Base-by-base conservation (phyloP, 1,140 invertebrate species). In the Cydia fagiglandana region DNA sequence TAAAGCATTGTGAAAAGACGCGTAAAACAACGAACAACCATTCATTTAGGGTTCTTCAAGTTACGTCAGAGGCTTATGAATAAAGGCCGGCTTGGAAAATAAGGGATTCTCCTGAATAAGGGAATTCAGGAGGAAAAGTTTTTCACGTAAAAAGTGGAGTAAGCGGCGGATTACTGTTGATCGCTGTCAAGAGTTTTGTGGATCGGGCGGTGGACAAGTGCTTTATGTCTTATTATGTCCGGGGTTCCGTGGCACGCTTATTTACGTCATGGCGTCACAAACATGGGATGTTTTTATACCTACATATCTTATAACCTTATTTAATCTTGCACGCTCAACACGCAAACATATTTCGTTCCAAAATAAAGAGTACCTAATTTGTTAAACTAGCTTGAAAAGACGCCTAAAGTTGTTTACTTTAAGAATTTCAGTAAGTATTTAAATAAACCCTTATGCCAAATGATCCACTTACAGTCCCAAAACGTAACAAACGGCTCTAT, bases 21-120 rank as follows among this genome's bases (percentile, higher is more conserved):
- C 91, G 88, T 92, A 91, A 92, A 92, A 92, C 87, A 92, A 90
- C 84, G 86, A 92, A 92, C 88, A 89, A 86, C 91, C 88, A 88
- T 91, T 91, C 87, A 90, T 90, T 92, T 89, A 87, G 85, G 88
- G 86, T 80, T 88, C 84, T 89, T 86, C 84, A 86, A 89, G 88
- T 90, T 90, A 86, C 87, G 88, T 89, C 85, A 88, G 85, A 77
- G 87, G 83, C 88, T 90, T 90, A 89, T 91, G 89, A 92, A 91
- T 90, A 92, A 90, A 90, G 86, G 82, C 81, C 79, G 79, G 74
- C 73, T 83, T 83, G 84, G 88, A 88, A 90, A 91, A 89, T 89
- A 88, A 84, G 84, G 80, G 83, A 84, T 70, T 41, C 34, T 70
- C n/a, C 66, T 70, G 38, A 70, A 70, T 70, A 70, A 70, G 66